Conservation (phyloP, 2,113 vertebrate species). For the Calidris pugnax region DNA sequence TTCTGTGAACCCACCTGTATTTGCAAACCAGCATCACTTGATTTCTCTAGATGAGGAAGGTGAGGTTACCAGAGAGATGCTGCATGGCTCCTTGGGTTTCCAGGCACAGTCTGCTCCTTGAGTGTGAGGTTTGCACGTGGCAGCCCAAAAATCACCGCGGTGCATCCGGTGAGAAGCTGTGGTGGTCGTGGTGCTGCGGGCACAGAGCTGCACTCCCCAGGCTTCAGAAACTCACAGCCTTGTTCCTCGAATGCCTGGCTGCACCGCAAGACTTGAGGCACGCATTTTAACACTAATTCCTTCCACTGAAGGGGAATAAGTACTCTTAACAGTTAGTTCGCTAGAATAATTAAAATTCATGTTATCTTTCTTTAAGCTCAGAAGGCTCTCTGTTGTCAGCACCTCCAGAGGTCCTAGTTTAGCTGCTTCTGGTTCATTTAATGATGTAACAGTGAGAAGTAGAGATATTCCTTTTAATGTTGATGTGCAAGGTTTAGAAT, state of each 20-base stretch:
- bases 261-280: neutral
- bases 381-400: constrained; percentile 37
- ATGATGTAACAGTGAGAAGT: constrained; percentile 18
- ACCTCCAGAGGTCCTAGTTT: constrained; percentile 51
- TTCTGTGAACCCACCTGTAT: too few species aligned
- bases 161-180: fast-evolving
- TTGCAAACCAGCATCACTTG: neutral
- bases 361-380: neutral
- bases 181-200: fast-evolving
- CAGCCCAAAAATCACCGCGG: fast-evolving
- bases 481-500: constrained; percentile 45
- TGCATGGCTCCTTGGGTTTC: neutral
- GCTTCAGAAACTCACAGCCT: neutral
- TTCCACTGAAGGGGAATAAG: neutral
- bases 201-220: fast-evolving
- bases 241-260: neutral
- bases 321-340: neutral
- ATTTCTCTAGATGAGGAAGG: neutral
- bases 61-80: neutral
- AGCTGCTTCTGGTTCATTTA: constrained; percentile 36
- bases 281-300: neutral
- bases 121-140: fast-evolving
- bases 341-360: constrained; percentile 36
- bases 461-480: constrained; percentile 40
- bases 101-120: fast-evolving